Base-by-base conservation (phyloP, 1,140 invertebrate species). In the Ooceraea biroi region DNA sequence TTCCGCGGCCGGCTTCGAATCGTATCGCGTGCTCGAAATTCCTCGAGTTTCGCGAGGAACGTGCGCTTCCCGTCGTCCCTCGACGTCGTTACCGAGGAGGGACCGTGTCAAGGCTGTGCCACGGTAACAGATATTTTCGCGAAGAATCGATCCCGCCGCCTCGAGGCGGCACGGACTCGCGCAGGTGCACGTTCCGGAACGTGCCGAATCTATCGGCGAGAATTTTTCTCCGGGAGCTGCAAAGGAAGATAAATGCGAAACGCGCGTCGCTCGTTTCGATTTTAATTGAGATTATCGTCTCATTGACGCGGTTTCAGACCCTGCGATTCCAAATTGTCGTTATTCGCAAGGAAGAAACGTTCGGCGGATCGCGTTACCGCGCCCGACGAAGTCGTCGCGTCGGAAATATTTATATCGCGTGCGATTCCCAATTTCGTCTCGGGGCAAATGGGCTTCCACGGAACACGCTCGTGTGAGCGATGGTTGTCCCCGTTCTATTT, bases 401-500 rank as follows among this genome's bases (percentile, higher is more conserved):
- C 12, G 19, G 36, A 78, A 78, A 80, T 71, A 68, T 27, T 36
- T 7, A 2, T 57, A 57, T 63, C 41, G 76, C 63, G 50, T 63
- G 22, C 63, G 25, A 69, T 78, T 57, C 36, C 50, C 36, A 78
- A 78, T 69, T 66, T 57, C 50, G 57, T 69, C 36, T 68, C 63
- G 19, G 36, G 36, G 14, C 50, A n/a, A 44, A 55, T 55, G 50
- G 25, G 17, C 50, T 58, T 11, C 36, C 12, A 14, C 63, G 30
- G 69, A 30, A 8, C 41, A 19, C 65, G 36, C 50, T 68, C 63
- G 50, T 7, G 12, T 7, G 12, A 36, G 36, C 36, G 36, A 80
- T 44, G 22, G 76, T 19, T 71, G 65, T 57, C 50, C 36, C 65
- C 36, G 50, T 80, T 71, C 76, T 80, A 80, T 71, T 80, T 80